Base-by-base conservation (phyloP, 2,888 invertebrate species). In the Stenichneumon culpator region DNA sequence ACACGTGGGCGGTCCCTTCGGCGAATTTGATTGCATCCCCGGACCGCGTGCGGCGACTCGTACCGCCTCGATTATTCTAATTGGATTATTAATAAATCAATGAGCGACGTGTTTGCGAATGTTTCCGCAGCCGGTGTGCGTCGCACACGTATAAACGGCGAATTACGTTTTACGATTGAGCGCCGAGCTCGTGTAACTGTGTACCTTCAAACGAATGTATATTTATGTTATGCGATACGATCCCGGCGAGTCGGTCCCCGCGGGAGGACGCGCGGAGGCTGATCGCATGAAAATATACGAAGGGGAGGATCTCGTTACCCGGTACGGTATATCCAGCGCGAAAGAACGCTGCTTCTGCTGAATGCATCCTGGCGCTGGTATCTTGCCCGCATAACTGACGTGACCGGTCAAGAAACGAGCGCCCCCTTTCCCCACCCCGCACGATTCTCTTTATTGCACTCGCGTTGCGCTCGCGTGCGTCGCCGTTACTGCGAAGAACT, bases 41-140 rank as follows among this genome's bases (percentile, higher is more conserved):
- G 50, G 63, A 25, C 5, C 9, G 47, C 65, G 65, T 57, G 7
- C 65, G 39, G 54, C 44, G 50, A 52, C 75, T 47, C 52, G 68
- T 52, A 57, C 57, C 60, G 19, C 22, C 65, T 39, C 77, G 81
- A 84, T 84, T 82, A 84, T 84, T 84, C 69, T 79, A 85, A 85
- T 85, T 85, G 85, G 75, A 75, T 85, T 85, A 85, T 85, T 85
- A 82, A 85, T 85, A 85, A 85, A 85, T 85, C 85, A 85, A 79
- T 79, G 67, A 54, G 57, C 25, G 54, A 54, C 25, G 73, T 52
- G 50, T 63, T 22, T 14, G 63, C 50, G 75, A 52, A 65, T 14
- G n/a, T 65, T 50, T 50, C 32, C 60, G 19, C 47, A 14, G 72
- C 79, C 57, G 57, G 11, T 22, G 44, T 44, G 67, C 47, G n/a